These are phyloP conservation scores for Caradrina clavipalpis DNA, from an alignment of 2,888 invertebrate genomes.

Conservation along the genomic window DNA sequence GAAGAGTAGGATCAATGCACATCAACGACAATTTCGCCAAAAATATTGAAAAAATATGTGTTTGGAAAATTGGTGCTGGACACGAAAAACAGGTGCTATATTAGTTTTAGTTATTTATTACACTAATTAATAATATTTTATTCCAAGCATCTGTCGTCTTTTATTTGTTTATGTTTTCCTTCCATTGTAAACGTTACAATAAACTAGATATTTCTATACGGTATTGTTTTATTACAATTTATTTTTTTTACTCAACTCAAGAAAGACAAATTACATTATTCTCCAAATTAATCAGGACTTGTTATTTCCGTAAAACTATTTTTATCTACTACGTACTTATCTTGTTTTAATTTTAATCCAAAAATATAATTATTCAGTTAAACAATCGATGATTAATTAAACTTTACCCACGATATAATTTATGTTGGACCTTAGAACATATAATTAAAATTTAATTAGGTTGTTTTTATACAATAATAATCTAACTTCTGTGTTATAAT, in stretches of 20 bases:
- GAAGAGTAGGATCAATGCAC: no score
- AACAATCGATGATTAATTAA: constrained; percentile 5
- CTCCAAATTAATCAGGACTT: neutral
- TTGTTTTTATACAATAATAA: no score
- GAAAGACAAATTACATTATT: neutral
- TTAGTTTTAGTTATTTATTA: neutral
- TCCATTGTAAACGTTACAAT: no score
- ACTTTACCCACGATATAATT: constrained; percentile 4
- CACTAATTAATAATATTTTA: no score
- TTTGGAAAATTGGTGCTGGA: neutral
- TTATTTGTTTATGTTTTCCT: no score
- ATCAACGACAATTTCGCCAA: no score
- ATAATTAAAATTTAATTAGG: neutral
- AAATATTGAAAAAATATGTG: no score
- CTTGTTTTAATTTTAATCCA: neutral
- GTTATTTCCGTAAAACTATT: neutral
- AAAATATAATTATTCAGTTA: neutral
- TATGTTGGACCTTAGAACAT: neutral
- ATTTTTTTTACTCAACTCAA: neutral
- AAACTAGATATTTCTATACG: no score
- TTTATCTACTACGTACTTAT: no score
- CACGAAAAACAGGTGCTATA: neutral
- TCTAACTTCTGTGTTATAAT: no score
- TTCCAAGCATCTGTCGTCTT: no score
- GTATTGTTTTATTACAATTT: neutral